phyloP scores from a whole-genome alignment of 2,797 vertebrate genomes.

The Malurus splendens region DNA sequence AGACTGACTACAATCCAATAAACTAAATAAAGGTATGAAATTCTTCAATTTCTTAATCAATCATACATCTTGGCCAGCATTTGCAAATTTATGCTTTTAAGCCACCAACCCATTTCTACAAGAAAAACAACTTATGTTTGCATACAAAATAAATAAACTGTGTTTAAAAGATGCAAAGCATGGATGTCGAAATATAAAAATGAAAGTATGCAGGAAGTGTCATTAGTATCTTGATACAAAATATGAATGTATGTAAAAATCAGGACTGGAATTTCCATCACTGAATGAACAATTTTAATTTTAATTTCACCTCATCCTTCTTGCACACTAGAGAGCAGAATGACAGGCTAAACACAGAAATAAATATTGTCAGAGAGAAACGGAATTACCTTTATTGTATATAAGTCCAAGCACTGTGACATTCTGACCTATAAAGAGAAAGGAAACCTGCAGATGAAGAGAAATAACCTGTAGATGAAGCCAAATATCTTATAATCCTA shows the following conservation, averaged over 20 bases:
- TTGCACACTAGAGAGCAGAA: not conserved
- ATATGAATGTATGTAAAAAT: not conserved
- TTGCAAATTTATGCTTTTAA: not conserved
- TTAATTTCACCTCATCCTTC: not conserved
- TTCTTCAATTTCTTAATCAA: not conserved
- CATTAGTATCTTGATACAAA: not conserved
- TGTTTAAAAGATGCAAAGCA: not conserved
- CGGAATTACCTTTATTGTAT: not conserved
- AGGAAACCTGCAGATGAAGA: not conserved
- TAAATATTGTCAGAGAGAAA: not conserved
- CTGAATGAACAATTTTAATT: not conserved
- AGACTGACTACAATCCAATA: not conserved
- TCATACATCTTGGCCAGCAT: not conserved
- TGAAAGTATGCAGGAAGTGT: not conserved
- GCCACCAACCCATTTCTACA: not conserved
- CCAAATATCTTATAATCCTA: not conserved
- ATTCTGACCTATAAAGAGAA: not conserved
- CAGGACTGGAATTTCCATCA: not conserved
- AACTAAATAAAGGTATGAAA: not conserved
- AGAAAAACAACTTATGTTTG: fast-evolving
- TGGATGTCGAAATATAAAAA: not conserved
- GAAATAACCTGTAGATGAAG: not conserved
- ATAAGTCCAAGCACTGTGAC: not conserved
- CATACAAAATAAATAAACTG: not conserved
- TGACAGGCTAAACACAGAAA: not conserved